Evolutionary conservation across 2,797 vertebrate genomes (phyloP).

Genomic region (Antennarius maculatus): DNA sequence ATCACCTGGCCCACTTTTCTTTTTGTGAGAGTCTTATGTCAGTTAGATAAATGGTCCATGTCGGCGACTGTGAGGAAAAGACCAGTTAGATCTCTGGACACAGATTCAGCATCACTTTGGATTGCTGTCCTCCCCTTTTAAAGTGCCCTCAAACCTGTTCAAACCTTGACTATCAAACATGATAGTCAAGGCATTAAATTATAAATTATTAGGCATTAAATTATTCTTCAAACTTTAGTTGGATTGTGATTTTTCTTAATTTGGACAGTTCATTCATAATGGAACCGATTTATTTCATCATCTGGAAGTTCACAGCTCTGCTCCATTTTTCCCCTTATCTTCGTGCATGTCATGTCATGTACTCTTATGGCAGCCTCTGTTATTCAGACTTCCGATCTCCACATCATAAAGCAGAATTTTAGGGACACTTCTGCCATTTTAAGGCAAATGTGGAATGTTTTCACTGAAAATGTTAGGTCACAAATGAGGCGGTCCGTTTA

Average conservation of each 20-base stretch:
- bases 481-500: constrained; percentile 6
- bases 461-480: background rate
- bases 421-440: background rate
- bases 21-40: constrained; percentile 64
- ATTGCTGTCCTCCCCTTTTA: background rate
- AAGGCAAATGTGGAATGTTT: background rate
- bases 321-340: too few relatives aligned
- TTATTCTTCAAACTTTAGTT: background rate
- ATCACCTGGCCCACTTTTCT: constrained; percentile 72
- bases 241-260: too few relatives aligned
- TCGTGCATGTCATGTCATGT: too few relatives aligned
- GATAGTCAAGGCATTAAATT: too few relatives aligned
- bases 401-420: background rate
- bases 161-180: background rate
- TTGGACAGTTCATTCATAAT: too few relatives aligned
- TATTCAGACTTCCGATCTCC: background rate
- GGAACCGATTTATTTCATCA: background rate
- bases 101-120: background rate
- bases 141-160: background rate
- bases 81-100: constrained; percentile 66
- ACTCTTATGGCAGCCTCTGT: background rate
- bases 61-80: constrained; percentile 45
- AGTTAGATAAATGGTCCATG: constrained; percentile 81
- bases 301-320: background rate
- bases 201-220: too few relatives aligned